phyloP scores from a whole-genome alignment of 2,797 vertebrate species.

The Tangara arthus region DNA sequence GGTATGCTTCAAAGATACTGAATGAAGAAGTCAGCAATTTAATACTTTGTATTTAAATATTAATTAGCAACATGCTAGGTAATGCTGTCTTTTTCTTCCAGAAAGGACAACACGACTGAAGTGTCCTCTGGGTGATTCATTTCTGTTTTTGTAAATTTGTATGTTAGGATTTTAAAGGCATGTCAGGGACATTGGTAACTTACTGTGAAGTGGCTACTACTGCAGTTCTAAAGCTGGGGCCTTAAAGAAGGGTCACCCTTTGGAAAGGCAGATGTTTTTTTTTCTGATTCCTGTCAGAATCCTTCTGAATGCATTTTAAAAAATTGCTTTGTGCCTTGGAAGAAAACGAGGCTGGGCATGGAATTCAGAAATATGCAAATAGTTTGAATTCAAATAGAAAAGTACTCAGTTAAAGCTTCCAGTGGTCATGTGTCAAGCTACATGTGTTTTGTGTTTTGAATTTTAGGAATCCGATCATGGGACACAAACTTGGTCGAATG shows the following conservation, averaged over 20 bases:
- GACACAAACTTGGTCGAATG: slow-evolving; percentile 94
- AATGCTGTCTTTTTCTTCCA: slow-evolving; percentile 9
- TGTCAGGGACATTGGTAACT: not conserved
- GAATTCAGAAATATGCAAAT: not conserved
- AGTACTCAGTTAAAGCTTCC: not conserved
- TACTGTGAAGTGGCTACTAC: not conserved
- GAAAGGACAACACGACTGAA: not conserved
- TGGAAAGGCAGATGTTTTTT: not conserved
- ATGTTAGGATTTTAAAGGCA: not conserved
- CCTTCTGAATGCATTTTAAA: not conserved
- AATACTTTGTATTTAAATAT: slow-evolving; percentile 63
- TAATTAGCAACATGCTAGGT: slow-evolving; percentile 47
- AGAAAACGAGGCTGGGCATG: not conserved
- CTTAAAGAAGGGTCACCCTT: not conserved
- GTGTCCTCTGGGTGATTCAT: not conserved
- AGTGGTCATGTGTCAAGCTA: not conserved
- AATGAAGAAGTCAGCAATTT: slow-evolving; percentile 37
- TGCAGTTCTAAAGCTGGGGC: not conserved
- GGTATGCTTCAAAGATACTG: not conserved
- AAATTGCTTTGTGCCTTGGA: not conserved
- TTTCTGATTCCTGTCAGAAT: not conserved
- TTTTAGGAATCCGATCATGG: slow-evolving; percentile 95
- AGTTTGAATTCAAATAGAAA: not conserved
- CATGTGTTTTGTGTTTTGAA: slow-evolving; percentile 50
- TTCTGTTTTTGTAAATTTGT: not conserved